phyloP scores from a whole-genome alignment of 2,888 invertebrate genomes.

The Netelia fuscicornis region DNA sequence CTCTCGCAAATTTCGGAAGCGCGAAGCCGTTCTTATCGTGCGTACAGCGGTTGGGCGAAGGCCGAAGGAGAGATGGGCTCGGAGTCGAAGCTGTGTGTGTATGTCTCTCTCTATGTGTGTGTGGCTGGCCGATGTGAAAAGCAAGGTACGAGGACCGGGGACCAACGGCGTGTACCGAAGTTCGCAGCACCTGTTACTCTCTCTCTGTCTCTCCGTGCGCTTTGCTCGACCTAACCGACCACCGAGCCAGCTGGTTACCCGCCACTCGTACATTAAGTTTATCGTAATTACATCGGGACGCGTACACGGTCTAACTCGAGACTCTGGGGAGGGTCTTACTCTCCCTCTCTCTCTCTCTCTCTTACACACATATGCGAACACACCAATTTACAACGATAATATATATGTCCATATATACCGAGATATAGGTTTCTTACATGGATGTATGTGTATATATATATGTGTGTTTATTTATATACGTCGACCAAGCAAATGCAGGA shows the following conservation, averaged over 20 bases:
- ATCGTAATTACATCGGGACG: slow-evolving; percentile 80
- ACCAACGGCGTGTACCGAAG: slow-evolving; percentile 67
- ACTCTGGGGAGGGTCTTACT: slow-evolving; percentile 57
- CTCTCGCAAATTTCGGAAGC: slow-evolving; percentile 61
- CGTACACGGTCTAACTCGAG: slow-evolving; percentile 55
- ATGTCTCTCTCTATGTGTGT: background rate
- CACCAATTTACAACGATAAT: slow-evolving; percentile 35
- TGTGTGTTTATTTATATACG: background rate
- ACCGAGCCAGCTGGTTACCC: slow-evolving; percentile 76
- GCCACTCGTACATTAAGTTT: slow-evolving; percentile 80
- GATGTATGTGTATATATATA: background rate
- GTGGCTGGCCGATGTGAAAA: slow-evolving; percentile 60
- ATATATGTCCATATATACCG: background rate
- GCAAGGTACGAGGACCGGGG: slow-evolving; percentile 25
- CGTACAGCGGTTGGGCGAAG: slow-evolving; percentile 23
- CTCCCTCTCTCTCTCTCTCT: slow-evolving; percentile 43
- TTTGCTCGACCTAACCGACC: slow-evolving; percentile 71
- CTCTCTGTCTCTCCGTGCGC: slow-evolving; percentile 44
- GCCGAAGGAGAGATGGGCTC: background rate
- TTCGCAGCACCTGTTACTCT: slow-evolving; percentile 80
- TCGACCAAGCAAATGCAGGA: background rate
- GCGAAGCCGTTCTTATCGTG: slow-evolving; percentile 62
- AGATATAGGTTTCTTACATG: slow-evolving; percentile 29
- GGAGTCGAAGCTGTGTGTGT: background rate
- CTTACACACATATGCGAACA: slow-evolving; percentile 35